Evolutionary conservation across 2,113 vertebrate genomes (phyloP).

Genomic region (Ellobius talpinus): DNA sequence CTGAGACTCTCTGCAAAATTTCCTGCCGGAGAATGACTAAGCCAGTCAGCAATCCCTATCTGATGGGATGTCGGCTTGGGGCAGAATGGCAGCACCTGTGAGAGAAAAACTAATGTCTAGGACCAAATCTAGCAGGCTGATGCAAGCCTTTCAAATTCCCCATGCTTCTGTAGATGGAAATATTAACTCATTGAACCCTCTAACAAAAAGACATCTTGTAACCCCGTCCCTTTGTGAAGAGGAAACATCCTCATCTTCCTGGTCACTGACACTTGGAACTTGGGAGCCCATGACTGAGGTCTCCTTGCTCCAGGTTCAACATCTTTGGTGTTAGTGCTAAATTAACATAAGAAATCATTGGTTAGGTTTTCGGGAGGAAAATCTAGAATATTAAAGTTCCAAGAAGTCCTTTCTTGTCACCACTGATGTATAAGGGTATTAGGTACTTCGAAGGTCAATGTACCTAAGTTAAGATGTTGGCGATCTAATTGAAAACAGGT

Average conservation of each 20-base stretch:
- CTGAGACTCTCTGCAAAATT: not conserved
- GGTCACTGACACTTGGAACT: not conserved
- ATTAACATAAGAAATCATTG: not conserved
- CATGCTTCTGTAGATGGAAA: not conserved
- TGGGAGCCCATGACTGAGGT: too few species aligned
- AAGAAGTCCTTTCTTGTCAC: not conserved
- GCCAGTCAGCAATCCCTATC: not conserved
- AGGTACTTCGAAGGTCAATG: not conserved
- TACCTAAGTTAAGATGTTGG: not conserved
- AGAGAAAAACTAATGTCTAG: not conserved
- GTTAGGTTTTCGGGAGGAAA: not conserved
- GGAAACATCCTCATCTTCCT: rapidly evolving
- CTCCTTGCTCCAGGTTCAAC: not conserved
- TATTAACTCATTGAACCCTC: not conserved
- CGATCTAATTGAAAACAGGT: not conserved
- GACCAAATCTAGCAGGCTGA: not conserved
- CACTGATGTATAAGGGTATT: not conserved
- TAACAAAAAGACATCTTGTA: rapidly evolving
- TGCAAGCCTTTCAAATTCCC: not conserved
- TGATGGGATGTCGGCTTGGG: not conserved
- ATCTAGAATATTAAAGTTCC: not conserved
- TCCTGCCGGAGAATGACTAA: conserved; percentile 54
- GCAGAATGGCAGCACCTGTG: not conserved
- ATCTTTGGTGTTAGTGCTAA: rapidly evolving
- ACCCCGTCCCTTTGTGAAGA: not conserved